These are phyloP conservation scores for Rhynchomys soricoides DNA, from an alignment of 2,113 vertebrate species.

Conservation along the genomic window DNA sequence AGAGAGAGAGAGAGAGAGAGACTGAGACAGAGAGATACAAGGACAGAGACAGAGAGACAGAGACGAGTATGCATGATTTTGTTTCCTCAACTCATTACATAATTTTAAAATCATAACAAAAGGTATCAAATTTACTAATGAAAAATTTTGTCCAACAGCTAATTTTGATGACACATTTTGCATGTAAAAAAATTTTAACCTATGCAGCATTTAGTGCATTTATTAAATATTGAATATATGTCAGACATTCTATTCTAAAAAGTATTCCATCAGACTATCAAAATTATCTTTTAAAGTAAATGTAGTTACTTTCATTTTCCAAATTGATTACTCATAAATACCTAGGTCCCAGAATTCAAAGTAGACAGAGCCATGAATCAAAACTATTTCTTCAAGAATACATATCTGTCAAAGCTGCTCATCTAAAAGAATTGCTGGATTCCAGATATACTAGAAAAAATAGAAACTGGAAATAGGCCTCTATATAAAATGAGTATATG, in stretches of 20 bases:
- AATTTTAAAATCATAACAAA: not conserved
- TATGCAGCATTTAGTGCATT: not conserved
- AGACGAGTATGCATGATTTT: not conserved
- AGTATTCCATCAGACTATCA: too few relatives aligned
- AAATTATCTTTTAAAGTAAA: not conserved
- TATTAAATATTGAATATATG: not conserved
- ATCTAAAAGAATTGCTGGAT: not conserved
- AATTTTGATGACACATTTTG: not conserved
- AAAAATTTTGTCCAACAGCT: not conserved
- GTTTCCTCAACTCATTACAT: not conserved
- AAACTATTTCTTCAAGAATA: not conserved
- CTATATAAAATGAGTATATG: not conserved
- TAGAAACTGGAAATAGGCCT: not conserved
- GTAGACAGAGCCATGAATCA: not conserved
- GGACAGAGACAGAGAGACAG: not conserved
- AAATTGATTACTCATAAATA: not conserved
- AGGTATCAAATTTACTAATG: not conserved
- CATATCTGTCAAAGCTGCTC: not conserved
- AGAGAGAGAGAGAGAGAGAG: not conserved
- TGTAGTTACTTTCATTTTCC: not conserved
- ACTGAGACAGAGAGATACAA: not conserved
- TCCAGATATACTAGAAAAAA: not conserved
- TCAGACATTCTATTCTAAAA: not conserved
- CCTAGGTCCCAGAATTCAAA: not conserved
- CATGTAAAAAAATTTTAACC: not conserved